Evolutionary conservation across 2,888 invertebrate species (phyloP).

Genomic region (Trichogramma dendrolimi): DNA sequence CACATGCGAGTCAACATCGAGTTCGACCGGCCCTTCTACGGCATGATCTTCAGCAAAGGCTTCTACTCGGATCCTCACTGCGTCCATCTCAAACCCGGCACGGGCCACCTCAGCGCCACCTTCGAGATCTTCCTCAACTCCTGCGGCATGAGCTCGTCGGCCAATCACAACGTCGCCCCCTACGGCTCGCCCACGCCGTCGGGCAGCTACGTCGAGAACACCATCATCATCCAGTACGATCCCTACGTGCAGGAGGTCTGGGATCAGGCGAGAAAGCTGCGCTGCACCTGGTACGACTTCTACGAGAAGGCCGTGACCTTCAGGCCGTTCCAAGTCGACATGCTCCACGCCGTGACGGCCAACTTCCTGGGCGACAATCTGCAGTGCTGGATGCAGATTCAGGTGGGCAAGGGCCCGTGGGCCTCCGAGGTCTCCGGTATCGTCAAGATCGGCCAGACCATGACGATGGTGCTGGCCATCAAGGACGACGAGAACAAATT

Average conservation of each 20-base stretch:
- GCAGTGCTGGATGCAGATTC: slow-evolving; percentile 97
- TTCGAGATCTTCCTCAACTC: slow-evolving; percentile 91
- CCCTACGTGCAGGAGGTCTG: slow-evolving; percentile 92
- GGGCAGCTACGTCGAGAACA: slow-evolving; percentile 91
- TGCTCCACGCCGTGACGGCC: slow-evolving; percentile 90
- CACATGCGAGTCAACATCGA: slow-evolving; percentile 94
- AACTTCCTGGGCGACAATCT: slow-evolving; percentile 93
- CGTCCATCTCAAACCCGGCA: slow-evolving; percentile 86
- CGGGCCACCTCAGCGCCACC: slow-evolving; percentile 85
- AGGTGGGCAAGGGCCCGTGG: slow-evolving; percentile 94
- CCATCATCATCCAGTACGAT: slow-evolving; percentile 91
- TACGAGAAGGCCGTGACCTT: slow-evolving; percentile 94
- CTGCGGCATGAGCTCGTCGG: slow-evolving; percentile 92
- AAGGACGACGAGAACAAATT: slow-evolving; percentile 95
- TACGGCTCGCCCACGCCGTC: slow-evolving; percentile 86
- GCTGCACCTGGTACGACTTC: slow-evolving; percentile 95
- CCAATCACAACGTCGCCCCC: slow-evolving; percentile 77
- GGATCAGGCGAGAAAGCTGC: slow-evolving; percentile 88
- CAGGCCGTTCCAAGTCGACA: slow-evolving; percentile 92
- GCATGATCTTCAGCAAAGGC: slow-evolving; percentile 93
- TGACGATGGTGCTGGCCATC: slow-evolving; percentile 95
- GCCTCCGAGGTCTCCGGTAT: slow-evolving; percentile 95
- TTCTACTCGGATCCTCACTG: slow-evolving; percentile 89
- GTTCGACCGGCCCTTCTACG: slow-evolving; percentile 91
- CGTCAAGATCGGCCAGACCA: slow-evolving; percentile 92